phyloP scores from a whole-genome alignment of 2,888 invertebrate genomes.

The Microdon myrmicae region DNA sequence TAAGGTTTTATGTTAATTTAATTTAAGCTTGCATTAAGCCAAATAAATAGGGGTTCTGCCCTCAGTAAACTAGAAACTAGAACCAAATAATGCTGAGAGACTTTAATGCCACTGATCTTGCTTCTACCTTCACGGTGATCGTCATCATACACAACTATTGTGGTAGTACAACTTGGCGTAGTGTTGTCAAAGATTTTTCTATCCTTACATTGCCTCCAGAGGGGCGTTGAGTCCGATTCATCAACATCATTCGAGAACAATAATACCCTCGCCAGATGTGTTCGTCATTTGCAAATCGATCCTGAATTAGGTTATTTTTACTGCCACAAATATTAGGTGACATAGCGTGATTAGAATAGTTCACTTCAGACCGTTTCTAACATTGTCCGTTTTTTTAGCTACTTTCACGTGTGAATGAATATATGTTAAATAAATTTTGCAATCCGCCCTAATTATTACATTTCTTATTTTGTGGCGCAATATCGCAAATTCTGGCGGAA shows the following conservation, averaged over 20 bases:
- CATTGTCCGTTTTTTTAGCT: conserved; percentile 56
- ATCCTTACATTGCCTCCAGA: conserved; percentile 54
- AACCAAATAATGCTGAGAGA: conserved; percentile 55
- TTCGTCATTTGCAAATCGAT: conserved; percentile 56
- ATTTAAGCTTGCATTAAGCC: too few species aligned
- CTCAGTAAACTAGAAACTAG: too few species aligned
- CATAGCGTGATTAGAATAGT: conserved; percentile 56
- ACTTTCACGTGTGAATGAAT: too few species aligned
- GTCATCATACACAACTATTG: conserved; percentile 45
- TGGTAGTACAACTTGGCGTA: conserved; percentile 49
- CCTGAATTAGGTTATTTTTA: conserved; percentile 56
- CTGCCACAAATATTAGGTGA: conserved; percentile 58
- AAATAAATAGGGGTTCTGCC: too few species aligned
- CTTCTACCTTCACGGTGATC: conserved; percentile 58
- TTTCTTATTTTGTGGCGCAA: too few species aligned
- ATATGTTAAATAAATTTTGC: too few species aligned
- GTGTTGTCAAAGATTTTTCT: conserved; percentile 55
- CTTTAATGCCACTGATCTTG: conserved; percentile 39
- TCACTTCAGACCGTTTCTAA: conserved; percentile 51
- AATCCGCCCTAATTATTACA: too few species aligned
- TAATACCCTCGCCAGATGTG: conserved; percentile 60
- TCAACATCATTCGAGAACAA: conserved; percentile 57
- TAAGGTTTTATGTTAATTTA: too few species aligned
- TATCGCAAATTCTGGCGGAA: too few species aligned
- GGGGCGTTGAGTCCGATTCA: conserved; percentile 55